A percentile compares a stretch with the other conserved stretches of the same genome.
Conservation (phyloP, 2,888 invertebrate genomes). For the Pterobdella sp. region DNA sequence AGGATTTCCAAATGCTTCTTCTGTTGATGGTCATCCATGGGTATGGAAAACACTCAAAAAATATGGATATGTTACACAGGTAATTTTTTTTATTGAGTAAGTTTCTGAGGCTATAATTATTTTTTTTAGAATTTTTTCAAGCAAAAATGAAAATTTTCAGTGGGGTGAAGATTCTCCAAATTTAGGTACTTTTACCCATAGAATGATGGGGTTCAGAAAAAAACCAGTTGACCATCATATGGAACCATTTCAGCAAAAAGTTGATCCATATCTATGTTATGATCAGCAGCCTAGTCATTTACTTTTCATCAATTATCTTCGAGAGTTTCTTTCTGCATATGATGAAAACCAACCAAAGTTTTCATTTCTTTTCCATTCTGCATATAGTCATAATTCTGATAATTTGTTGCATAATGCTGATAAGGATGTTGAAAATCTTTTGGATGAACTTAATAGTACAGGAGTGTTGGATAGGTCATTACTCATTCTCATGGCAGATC, state of each 20-base stretch:
- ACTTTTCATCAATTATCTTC: constrained; percentile 50
- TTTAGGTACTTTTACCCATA: constrained; percentile 79
- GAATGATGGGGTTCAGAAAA: constrained; percentile 73
- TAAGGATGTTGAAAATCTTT: constrained; percentile 58
- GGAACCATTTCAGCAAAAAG: constrained; percentile 59
- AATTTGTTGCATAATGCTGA: constrained; percentile 72
- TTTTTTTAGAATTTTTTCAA: too few species aligned
- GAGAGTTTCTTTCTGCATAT: constrained; percentile 59
- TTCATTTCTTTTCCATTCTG: constrained; percentile 76
- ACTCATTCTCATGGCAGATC: constrained; percentile 83
- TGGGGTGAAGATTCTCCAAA: constrained; percentile 70
- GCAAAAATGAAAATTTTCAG: too few species aligned
- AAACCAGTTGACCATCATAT: constrained; percentile 85
- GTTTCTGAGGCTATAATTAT: too few species aligned
- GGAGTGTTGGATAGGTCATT: constrained; percentile 70
- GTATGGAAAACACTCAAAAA: constrained; percentile 70
- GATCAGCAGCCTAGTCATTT: constrained; percentile 66
- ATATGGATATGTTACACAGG: constrained; percentile 57
- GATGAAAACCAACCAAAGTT: constrained; percentile 64
- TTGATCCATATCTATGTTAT: constrained; percentile 55
- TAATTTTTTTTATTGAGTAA: too few species aligned
- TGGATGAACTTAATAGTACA: constrained; percentile 58
- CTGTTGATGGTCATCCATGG: constrained; percentile 72
- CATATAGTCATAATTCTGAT: constrained; percentile 77
- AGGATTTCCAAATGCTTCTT: constrained; percentile 53